A percentile compares a stretch with the other conserved stretches of the same genome.
Evolutionary conservation across 2,113 vertebrate species (phyloP).

Genomic region (Platycercus adscitus): DNA sequence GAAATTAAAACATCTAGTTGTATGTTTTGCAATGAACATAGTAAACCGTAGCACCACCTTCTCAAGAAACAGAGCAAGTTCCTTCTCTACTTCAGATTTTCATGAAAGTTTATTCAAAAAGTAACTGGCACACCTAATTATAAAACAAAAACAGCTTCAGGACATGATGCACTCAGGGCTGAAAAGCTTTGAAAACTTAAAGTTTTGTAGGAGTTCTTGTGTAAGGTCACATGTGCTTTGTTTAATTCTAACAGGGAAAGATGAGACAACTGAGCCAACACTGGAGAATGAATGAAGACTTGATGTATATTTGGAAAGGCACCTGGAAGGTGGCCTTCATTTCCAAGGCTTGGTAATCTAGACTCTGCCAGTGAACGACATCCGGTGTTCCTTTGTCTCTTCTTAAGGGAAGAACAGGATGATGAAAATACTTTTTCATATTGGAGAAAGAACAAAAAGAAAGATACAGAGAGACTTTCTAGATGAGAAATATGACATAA

Average conservation of each 20-base stretch:
- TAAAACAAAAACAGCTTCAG: neutral
- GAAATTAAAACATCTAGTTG: neutral
- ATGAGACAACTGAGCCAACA: neutral
- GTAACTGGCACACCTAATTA: neutral
- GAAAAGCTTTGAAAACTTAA: neutral
- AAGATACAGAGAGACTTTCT: neutral
- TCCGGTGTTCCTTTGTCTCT: neutral
- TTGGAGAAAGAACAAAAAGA: neutral
- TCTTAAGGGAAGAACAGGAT: neutral
- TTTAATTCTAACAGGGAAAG: neutral
- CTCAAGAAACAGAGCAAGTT: neutral
- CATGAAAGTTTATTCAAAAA: neutral
- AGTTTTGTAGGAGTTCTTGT: neutral
- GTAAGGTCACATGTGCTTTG: neutral
- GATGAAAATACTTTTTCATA: neutral
- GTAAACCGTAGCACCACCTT: neutral
- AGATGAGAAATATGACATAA: neutral
- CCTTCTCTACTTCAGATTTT: neutral
- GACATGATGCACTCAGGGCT: neutral
- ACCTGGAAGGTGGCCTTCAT: neutral
- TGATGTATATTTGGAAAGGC: neutral
- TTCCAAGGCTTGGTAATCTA: neutral
- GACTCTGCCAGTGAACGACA: neutral
- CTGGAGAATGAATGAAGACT: neutral
- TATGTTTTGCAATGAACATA: neutral